A percentile compares a stretch with the other conserved stretches of the same genome.
Evolutionary conservation across 92 coral and sea anemone species (phyloP).

Genomic region (Bergia sp.): DNA sequence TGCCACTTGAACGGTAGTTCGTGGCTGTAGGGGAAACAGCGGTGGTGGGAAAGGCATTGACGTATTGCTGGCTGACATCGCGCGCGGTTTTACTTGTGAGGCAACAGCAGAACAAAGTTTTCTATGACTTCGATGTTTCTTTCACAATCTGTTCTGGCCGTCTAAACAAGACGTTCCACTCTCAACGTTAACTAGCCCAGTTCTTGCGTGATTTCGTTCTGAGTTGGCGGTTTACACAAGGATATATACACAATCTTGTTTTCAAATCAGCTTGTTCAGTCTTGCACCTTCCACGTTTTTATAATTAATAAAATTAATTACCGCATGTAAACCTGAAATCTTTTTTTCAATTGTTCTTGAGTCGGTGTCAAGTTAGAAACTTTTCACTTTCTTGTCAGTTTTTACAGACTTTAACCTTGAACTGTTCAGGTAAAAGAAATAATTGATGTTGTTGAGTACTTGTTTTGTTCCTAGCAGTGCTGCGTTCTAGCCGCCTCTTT

Average conservation of each 20-base stretch:
- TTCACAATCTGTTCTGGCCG: background rate
- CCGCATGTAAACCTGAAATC: background rate
- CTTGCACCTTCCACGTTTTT: background rate
- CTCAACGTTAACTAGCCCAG: background rate
- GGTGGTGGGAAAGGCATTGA: background rate
- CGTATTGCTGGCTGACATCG: background rate
- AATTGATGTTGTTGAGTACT: background rate
- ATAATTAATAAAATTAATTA: too few relatives aligned
- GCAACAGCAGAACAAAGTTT: background rate
- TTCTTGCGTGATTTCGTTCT: background rate
- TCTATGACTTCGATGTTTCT: background rate
- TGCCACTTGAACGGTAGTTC: conserved; percentile 34
- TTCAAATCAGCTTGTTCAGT: background rate
- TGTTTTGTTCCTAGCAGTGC: background rate
- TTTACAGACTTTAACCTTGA: background rate
- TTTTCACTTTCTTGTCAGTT: background rate
- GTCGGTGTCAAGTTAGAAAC: background rate
- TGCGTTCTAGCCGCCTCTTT: background rate
- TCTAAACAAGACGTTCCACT: background rate
- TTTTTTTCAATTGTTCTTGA: background rate
- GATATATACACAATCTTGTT: too few relatives aligned
- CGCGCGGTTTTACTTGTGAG: background rate
- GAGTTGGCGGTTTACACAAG: background rate
- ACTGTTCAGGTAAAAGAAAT: background rate
- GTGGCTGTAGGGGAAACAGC: background rate